phyloP scores from a whole-genome alignment of 2,113 vertebrate genomes.

The Probosciger aterrimus region DNA sequence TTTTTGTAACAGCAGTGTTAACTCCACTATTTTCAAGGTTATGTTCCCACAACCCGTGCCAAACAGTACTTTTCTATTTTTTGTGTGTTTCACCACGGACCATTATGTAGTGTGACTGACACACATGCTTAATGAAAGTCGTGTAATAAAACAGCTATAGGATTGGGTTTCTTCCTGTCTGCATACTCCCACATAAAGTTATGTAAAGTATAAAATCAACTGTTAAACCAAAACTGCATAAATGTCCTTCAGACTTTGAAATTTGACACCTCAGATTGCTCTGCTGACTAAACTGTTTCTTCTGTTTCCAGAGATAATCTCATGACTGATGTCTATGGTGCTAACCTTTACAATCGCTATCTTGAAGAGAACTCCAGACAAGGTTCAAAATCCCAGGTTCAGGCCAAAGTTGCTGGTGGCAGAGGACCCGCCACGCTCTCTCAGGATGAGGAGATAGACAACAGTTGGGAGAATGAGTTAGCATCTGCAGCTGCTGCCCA shows the following conservation, averaged over 20 bases:
- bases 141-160: background rate
- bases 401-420: slow-evolving; percentile 20
- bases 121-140: background rate
- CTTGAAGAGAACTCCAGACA: slow-evolving; percentile 67
- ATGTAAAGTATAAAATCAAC: accelerated
- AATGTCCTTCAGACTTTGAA: background rate
- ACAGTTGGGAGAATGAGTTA: slow-evolving; percentile 75
- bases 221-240: accelerated
- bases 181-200: accelerated
- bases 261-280: accelerated
- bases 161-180: background rate
- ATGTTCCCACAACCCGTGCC: too few relatives aligned
- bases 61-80: too few relatives aligned
- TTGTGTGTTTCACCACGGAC: too few relatives aligned
- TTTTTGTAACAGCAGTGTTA: too few relatives aligned
- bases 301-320: slow-evolving; percentile 81
- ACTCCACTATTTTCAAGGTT: too few relatives aligned
- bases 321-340: slow-evolving; percentile 89
- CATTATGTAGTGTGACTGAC: too few relatives aligned
- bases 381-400: slow-evolving; percentile 43
- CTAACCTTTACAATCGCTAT: slow-evolving; percentile 88
- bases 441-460: slow-evolving; percentile 59
- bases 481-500: slow-evolving; percentile 65
- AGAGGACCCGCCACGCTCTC: slow-evolving; percentile 42
- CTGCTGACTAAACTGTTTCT: background rate